phyloP scores from a whole-genome alignment of 2,113 vertebrate genomes.

The Melanerpes aurifrons region DNA sequence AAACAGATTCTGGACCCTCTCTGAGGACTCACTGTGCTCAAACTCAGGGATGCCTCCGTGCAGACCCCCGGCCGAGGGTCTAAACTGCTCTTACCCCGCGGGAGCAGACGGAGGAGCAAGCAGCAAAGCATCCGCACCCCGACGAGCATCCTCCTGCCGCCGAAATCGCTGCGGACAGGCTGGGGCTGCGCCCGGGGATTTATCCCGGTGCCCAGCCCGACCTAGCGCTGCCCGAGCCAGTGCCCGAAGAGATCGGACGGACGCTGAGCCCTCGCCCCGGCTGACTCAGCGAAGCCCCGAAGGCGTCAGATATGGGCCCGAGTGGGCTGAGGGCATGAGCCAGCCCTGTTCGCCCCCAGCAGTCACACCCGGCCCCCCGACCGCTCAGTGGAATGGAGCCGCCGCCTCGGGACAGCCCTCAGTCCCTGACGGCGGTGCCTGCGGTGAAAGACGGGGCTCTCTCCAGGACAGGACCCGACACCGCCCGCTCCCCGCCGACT shows the following conservation, averaged over 20 bases:
- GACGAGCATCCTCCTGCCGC: neutral
- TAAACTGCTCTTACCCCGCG: neutral
- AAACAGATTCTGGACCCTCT: neutral
- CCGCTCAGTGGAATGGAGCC: neutral
- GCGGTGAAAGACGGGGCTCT: neutral
- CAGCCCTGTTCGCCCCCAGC: neutral
- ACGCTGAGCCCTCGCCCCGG: neutral
- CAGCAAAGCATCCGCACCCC: neutral
- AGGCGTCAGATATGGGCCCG: neutral
- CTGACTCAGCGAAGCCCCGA: neutral
- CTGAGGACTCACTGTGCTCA: neutral
- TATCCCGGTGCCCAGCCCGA: neutral
- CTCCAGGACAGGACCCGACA: neutral
- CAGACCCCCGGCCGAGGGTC: neutral
- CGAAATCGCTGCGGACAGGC: rapidly evolving
- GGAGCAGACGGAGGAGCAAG: neutral
- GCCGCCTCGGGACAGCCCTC: too few relatives aligned
- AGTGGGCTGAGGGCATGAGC: neutral
- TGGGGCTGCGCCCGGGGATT: neutral
- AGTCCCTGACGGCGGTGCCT: too few relatives aligned
- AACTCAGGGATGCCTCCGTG: rapidly evolving
- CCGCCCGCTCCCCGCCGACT: neutral
- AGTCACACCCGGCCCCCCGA: neutral
- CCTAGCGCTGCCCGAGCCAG: neutral
- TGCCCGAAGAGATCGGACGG: neutral